Evolutionary conservation across 2,113 vertebrate genomes (phyloP).

Genomic region (Gobio gobio): DNA sequence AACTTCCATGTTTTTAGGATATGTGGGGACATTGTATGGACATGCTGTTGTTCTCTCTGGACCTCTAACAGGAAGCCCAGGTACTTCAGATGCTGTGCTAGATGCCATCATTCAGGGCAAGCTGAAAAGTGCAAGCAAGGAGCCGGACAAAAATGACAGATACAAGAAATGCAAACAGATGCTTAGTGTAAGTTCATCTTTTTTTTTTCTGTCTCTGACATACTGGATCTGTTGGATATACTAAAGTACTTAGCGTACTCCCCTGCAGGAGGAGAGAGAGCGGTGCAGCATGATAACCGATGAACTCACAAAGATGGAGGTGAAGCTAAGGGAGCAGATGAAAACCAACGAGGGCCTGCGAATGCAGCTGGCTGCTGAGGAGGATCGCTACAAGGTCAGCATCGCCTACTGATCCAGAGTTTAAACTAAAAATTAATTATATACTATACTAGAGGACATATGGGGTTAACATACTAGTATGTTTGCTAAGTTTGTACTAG

Average conservation of each 20-base stretch:
- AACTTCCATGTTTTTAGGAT: neutral
- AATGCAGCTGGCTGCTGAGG: slow-evolving; percentile 84
- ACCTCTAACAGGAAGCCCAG: slow-evolving; percentile 75
- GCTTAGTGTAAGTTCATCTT: slow-evolving; percentile 81
- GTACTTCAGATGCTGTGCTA: slow-evolving; percentile 81
- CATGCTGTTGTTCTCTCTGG: neutral
- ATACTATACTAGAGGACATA: neutral
- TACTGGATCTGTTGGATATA: neutral
- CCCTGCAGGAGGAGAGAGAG: slow-evolving; percentile 85
- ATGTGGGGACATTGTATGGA: neutral
- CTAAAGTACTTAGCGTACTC: neutral
- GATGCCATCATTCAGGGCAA: slow-evolving; percentile 88
- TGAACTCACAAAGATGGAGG: slow-evolving; percentile 90
- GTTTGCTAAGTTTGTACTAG: too few species aligned
- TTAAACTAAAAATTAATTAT: neutral
- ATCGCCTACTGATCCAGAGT: neutral
- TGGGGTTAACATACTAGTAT: too few species aligned
- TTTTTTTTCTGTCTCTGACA: neutral
- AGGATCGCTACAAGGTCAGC: slow-evolving; percentile 90
- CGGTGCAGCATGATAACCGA: slow-evolving; percentile 89
- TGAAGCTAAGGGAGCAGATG: slow-evolving; percentile 93
- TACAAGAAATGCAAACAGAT: slow-evolving; percentile 95
- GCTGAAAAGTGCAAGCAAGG: slow-evolving; percentile 88
- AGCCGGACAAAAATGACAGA: slow-evolving; percentile 90
- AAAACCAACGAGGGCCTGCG: slow-evolving; percentile 87